Evolutionary conservation across 1,140 invertebrate genomes (phyloP).

Genomic region (Eurosta solidaginis): DNA sequence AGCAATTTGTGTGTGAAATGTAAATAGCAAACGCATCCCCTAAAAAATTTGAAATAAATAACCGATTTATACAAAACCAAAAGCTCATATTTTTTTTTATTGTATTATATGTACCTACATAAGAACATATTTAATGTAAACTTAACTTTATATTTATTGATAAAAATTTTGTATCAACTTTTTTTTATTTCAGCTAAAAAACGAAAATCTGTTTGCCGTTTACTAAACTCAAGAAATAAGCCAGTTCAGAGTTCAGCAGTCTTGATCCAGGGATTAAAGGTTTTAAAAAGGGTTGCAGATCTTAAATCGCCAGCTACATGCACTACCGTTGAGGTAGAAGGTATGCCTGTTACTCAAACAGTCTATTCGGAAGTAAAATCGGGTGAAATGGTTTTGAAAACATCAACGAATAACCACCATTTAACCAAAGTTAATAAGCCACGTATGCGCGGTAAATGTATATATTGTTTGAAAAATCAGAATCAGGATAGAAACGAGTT

Average conservation of each 20-base stretch:
- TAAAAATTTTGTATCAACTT: neutral
- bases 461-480: slow-evolving; percentile 44
- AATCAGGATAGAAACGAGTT: slow-evolving; percentile 31
- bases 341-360: neutral
- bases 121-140: neutral
- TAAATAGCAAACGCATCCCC: no score
- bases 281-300: neutral
- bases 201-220: neutral
- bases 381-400: neutral
- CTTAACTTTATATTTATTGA: neutral
- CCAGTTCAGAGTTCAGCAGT: no score
- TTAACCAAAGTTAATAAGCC: slow-evolving; percentile 44
- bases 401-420: slow-evolving; percentile 36
- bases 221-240: neutral
- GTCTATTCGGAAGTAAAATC: neutral
- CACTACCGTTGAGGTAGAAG: neutral
- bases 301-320: neutral
- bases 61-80: no score
- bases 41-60: no score
- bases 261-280: no score
- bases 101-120: no score
- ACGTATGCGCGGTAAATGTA: slow-evolving; percentile 47
- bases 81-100: no score
- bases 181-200: neutral
- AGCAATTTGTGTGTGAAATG: no score